Percentiles rank a stretch among this genome's conserved stretches.
Conservation (phyloP, 2,113 vertebrate species). For the Odontophorus gujanensis region DNA sequence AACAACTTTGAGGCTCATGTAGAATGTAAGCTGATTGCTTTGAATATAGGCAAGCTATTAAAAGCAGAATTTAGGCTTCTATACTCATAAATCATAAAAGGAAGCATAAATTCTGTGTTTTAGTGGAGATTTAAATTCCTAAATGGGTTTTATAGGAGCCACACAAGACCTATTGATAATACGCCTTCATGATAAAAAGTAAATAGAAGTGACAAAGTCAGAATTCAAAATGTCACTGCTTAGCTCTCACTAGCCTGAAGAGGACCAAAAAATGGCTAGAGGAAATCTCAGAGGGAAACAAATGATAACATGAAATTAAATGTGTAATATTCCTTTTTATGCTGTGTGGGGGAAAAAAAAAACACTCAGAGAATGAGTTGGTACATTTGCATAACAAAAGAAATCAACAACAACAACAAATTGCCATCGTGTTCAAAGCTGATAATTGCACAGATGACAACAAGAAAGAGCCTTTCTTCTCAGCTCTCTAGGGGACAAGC, state of each 20-base stretch:
- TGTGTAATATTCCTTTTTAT: slow-evolving; percentile 71
- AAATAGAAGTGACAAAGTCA: slow-evolving; percentile 73
- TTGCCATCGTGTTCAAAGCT: slow-evolving; percentile 80
- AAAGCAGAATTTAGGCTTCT: slow-evolving; percentile 60
- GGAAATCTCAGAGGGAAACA: slow-evolving; percentile 53
- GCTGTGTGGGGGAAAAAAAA: slow-evolving; percentile 1
- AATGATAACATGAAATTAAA: slow-evolving; percentile 73
- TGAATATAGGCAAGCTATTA: slow-evolving; percentile 57
- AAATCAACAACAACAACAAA: slow-evolving; percentile 84
- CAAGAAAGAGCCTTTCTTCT: slow-evolving; percentile 68
- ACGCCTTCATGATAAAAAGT: slow-evolving; percentile 71
- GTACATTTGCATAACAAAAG: slow-evolving; percentile 84
- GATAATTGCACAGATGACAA: slow-evolving; percentile 78
- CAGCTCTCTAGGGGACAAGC: slow-evolving; percentile 49
- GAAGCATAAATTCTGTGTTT: slow-evolving; percentile 64
- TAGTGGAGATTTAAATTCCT: slow-evolving; percentile 74
- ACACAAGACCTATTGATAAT: slow-evolving; percentile 74
- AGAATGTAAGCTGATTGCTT: slow-evolving; percentile 54
- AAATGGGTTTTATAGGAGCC: slow-evolving; percentile 73
- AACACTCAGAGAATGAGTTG: slow-evolving; percentile 43
- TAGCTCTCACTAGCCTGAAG: slow-evolving; percentile 40
- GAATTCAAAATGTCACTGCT: slow-evolving; percentile 63
- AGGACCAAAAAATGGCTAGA: slow-evolving; percentile 38
- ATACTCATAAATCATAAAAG: slow-evolving; percentile 74
- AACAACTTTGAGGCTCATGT: slow-evolving; percentile 50